Percentiles rank a stretch among this genome's conserved stretches.
phyloP scores from a whole-genome alignment of 2,797 vertebrate species.

The Phylloscopus collybita region DNA sequence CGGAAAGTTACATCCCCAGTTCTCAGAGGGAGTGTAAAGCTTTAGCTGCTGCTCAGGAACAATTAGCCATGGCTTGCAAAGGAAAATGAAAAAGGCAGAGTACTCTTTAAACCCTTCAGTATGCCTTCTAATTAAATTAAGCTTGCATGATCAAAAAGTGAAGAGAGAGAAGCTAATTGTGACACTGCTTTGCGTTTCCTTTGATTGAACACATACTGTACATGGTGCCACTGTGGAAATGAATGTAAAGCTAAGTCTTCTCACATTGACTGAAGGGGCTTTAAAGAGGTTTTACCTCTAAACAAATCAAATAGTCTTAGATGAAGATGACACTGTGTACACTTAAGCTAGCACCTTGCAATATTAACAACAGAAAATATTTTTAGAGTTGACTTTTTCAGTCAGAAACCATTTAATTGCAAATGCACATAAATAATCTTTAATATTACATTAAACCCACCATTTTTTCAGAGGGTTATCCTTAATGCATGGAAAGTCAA shows the following conservation, averaged over 20 bases:
- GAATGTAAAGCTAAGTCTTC: not conserved
- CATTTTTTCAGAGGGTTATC: not conserved
- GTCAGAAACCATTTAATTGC: not conserved
- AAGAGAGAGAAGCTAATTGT: not conserved
- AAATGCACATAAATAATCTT: not conserved
- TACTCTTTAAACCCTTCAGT: conserved; percentile 60
- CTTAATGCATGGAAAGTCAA: not conserved
- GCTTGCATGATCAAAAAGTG: conserved; percentile 44
- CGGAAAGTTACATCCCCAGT: not conserved
- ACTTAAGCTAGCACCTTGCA: not conserved
- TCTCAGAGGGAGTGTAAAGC: conserved; percentile 53
- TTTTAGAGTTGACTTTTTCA: not conserved
- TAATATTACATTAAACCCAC: not conserved
- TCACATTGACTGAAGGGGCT: not conserved
- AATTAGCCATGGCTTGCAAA: conserved; percentile 53
- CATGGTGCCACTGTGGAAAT: not conserved
- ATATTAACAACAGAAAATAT: not conserved
- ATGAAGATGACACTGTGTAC: not conserved
- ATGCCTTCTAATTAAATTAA: conserved; percentile 57
- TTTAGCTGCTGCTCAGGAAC: conserved; percentile 27
- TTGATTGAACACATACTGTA: not conserved
- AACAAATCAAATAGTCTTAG: not conserved
- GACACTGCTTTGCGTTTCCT: not conserved
- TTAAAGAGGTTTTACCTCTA: not conserved
- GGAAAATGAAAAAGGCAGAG: conserved; percentile 49